Evolutionary conservation across 2,888 invertebrate genomes (phyloP), one percentile per base, ranked within the genome.

Genomic region (Oxytorus armatus): DNA sequence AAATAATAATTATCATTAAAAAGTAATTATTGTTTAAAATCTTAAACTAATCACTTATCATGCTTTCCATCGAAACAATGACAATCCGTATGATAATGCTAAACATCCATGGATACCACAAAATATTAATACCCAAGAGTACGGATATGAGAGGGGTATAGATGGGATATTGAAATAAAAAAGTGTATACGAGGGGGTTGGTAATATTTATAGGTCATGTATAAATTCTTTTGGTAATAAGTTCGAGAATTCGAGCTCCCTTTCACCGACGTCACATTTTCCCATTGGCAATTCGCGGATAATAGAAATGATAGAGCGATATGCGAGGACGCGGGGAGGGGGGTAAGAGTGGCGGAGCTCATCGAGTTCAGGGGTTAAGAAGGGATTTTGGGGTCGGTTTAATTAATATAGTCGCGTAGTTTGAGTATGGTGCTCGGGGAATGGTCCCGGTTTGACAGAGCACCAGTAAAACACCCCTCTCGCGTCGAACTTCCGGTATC

Each of bases 311-410:
- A 83, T 83, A 80, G 73, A 78, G 70, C 61, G 75, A 65, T 65
- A 74, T 16, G 63, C 10, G 44, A 42, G 25, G 18, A 21, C 1
- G 21, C 14, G 23, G 29, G 61, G 21, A 1, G 18, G 70, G 63
- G 49, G 18, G 36, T 36, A 36, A 36, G 36, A 36, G 65, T n/a
- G 42, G 72, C 83, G 57, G 74, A 80, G 74, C 81, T 84, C 75
- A 82, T 75, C 83, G 83, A 88, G 88, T 88, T 89, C 89, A 88
- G 89, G 88, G 89, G 90, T 90, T 90, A 90, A 89, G 90, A 90
- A 87, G 89, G 86, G 90, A 89, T 89, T 90, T 89, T 87, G 87
- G 90, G 90, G 89, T 89, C 86, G 89, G 88, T 87, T 90, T 90
- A 90, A 90, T 90, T 90, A 90, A 90, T 90, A 90, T 86, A 78